Conservation (phyloP, 1,140 invertebrate genomes). For the Oppia nitens region DNA sequence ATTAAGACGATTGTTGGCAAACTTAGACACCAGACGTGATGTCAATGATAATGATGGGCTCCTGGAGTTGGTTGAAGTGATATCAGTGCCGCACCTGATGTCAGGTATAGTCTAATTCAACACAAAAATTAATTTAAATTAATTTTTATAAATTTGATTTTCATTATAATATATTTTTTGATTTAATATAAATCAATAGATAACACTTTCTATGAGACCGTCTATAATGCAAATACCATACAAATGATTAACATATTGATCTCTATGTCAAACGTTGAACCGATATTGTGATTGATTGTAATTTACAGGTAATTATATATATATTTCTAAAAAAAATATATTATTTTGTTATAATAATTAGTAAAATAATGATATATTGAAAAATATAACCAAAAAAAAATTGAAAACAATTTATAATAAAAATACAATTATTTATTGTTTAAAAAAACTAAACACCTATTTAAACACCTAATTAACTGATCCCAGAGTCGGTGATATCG, state of each 20-base stretch:
- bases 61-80: not conserved
- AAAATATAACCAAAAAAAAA: too few relatives aligned
- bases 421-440: too few relatives aligned
- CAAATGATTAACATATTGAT: not conserved
- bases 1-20: not conserved
- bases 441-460: too few relatives aligned
- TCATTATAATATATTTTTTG: not conserved
- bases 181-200: too few relatives aligned
- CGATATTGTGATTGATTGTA: too few relatives aligned
- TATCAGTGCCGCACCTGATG: not conserved
- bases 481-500: too few relatives aligned
- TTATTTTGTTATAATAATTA: too few relatives aligned
- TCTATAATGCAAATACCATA: not conserved
- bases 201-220: not conserved
- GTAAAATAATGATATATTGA: too few relatives aligned
- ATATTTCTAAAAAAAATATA: too few relatives aligned
- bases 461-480: too few relatives aligned
- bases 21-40: not conserved
- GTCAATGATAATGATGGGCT: not conserved
- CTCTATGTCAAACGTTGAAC: not conserved
- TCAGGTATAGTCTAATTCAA: not conserved
- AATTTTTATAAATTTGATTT: not conserved
- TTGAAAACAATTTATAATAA: too few relatives aligned
- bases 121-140: not conserved
- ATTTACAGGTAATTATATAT: too few relatives aligned